Evolutionary conservation across 2,888 invertebrate species (phyloP), one percentile per base, ranked within the genome.

Genomic region (Drosophila buzzatii): DNA sequence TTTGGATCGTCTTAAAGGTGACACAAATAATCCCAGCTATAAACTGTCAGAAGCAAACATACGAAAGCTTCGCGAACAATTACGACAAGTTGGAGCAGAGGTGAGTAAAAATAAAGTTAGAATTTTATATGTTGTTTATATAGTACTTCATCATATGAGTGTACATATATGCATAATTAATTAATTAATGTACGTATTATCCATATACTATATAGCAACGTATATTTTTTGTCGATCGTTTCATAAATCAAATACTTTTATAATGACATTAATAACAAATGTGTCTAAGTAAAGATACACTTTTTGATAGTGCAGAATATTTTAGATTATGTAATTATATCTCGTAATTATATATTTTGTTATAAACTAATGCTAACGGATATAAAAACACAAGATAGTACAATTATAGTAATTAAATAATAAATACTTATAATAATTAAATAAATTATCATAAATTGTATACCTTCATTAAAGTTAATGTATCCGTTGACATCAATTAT

Each of bases 1-100:
- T 93, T 95, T 97, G 83, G 96, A 97, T 85, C 95, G 96, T 84
- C 93, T 98, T 71, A 95, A 96, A 73, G 96, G 91, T 60, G 91
- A 93, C 31, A 88, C 85, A 39, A 91, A 90, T 60, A 92, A 91
- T 87, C 91, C 91, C 61, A 90, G 91, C 72, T 92, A 91, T 67
- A 93, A 93, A 81, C 78, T 91, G 16, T 93, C 93, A 3, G 93
- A 93, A 75, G 89, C 93, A 60, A 93, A 91, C 64, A 93, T 93
- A 68, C 89, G 91, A 12, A 93, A 92, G 71, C 74, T 93, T 47
- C 92, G 93, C 18, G 93, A 93, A 74, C 93, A 93, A 77, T 83
- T 93, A 69, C 91, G 92, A 41, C 93, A 93, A 87, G 92, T 93
- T 63, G 92, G 93, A 51, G 93, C 93, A 69, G 93, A 93, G 92